Conservation (phyloP, 1,140 invertebrate species). For the Drosophila parvula region DNA sequence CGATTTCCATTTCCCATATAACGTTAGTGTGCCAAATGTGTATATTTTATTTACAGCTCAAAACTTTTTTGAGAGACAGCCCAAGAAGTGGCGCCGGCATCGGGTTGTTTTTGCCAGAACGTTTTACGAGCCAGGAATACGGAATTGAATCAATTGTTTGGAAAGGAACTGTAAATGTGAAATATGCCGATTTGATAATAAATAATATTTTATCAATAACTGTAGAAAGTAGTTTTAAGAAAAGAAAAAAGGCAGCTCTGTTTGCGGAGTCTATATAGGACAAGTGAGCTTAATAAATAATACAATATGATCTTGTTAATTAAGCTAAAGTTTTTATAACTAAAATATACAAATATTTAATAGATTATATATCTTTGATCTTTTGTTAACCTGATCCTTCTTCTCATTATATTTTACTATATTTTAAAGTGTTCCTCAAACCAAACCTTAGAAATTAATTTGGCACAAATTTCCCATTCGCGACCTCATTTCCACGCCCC, state of each 20-base stretch:
- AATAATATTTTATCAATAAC: background rate
- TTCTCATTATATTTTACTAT: too few species aligned
- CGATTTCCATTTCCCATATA: slow-evolving; percentile 44
- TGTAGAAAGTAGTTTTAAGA: too few species aligned
- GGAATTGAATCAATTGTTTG: slow-evolving; percentile 36
- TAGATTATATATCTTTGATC: too few species aligned
- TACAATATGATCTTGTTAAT: too few species aligned
- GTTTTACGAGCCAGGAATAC: slow-evolving; percentile 46
- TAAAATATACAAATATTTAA: too few species aligned
- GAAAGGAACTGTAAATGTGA: slow-evolving; percentile 15
- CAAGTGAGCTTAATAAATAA: background rate
- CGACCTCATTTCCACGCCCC: slow-evolving; percentile 4
- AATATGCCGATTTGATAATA: slow-evolving; percentile 18
- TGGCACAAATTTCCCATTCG: background rate
- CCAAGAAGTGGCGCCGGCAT: background rate
- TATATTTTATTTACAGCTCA: slow-evolving; percentile 47
- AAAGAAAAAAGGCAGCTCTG: background rate
- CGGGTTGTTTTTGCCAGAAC: slow-evolving; percentile 34
- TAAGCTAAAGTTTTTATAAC: too few species aligned
- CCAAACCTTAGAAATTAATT: slow-evolving; percentile 11
- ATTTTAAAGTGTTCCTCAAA: background rate
- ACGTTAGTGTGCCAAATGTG: slow-evolving; percentile 49
- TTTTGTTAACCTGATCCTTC: too few species aligned
- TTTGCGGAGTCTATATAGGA: background rate
- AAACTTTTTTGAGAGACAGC: slow-evolving; percentile 42